Conservation (phyloP, 2,797 vertebrate species). For the Bucorvus abyssinicus region DNA sequence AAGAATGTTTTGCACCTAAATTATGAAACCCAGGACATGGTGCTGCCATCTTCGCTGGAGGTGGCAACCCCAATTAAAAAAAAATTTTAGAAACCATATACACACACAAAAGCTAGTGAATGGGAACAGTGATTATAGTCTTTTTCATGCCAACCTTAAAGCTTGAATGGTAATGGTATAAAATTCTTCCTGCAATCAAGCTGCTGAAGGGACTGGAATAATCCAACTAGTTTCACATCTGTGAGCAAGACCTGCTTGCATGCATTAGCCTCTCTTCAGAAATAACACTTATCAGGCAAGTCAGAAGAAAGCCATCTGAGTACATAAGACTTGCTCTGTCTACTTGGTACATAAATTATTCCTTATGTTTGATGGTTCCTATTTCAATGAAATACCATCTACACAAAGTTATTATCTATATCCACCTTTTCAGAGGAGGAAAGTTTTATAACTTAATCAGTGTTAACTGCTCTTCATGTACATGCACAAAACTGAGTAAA, state of each 20-base stretch:
- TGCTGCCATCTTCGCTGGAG: no score
- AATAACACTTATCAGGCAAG: background rate
- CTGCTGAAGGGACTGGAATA: slow-evolving; percentile 1
- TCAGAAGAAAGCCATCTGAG: background rate
- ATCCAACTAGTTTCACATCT: background rate
- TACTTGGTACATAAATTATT: background rate
- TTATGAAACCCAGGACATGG: background rate
- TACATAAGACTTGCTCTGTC: background rate
- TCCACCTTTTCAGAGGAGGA: background rate
- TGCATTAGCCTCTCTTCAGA: background rate
- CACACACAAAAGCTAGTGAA: background rate
- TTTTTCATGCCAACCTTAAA: background rate
- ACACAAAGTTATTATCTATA: background rate
- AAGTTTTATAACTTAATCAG: background rate
- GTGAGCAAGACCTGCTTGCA: background rate
- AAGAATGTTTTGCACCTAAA: background rate
- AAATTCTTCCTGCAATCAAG: slow-evolving; percentile 11
- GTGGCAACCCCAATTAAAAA: no score
- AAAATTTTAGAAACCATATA: background rate
- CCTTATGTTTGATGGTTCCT: background rate
- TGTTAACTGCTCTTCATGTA: background rate
- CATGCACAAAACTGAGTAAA: background rate
- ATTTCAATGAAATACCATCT: background rate
- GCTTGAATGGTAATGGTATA: background rate
- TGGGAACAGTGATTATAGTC: background rate